Conservation (phyloP, 2,888 invertebrate genomes). For the Steinernema scapterisci region DNA sequence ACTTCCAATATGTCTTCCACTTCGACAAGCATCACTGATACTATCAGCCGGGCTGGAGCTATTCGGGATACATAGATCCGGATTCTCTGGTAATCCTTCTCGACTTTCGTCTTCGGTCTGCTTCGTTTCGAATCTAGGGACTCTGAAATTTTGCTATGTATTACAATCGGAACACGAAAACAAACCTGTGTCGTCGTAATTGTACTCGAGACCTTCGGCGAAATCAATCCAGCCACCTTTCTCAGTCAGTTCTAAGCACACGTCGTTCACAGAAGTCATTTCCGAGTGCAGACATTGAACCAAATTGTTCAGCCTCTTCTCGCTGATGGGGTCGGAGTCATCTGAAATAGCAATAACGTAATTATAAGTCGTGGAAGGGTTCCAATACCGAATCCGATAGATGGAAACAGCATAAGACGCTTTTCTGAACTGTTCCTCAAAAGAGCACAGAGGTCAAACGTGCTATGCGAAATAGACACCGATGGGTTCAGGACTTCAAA, state of each 20-base stretch:
- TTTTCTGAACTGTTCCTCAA: slow-evolving; percentile 8
- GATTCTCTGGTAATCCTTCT: neutral
- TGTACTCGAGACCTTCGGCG: neutral
- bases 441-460: neutral
- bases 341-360: slow-evolving; percentile 15
- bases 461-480: slow-evolving; percentile 1
- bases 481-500: slow-evolving; percentile 6
- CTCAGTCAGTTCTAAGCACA: slow-evolving; percentile 39
- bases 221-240: slow-evolving; percentile 22
- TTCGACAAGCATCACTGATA: neutral
- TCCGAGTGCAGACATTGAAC: slow-evolving; percentile 38
- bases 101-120: neutral
- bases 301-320: slow-evolving; percentile 36
- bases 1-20: slow-evolving; percentile 11
- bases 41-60: neutral
- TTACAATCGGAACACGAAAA: neutral
- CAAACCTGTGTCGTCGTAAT: slow-evolving; percentile 8
- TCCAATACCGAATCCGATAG: slow-evolving; percentile 2
- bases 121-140: neutral
- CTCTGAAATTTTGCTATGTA: neutral
- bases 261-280: slow-evolving; percentile 35
- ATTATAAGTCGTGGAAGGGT: neutral
- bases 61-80: slow-evolving; percentile 18
- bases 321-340: slow-evolving; percentile 37
- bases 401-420: slow-evolving; percentile 38